Evolutionary conservation across 1,140 invertebrate species (phyloP).

Genomic region (Babylonia areolata): DNA sequence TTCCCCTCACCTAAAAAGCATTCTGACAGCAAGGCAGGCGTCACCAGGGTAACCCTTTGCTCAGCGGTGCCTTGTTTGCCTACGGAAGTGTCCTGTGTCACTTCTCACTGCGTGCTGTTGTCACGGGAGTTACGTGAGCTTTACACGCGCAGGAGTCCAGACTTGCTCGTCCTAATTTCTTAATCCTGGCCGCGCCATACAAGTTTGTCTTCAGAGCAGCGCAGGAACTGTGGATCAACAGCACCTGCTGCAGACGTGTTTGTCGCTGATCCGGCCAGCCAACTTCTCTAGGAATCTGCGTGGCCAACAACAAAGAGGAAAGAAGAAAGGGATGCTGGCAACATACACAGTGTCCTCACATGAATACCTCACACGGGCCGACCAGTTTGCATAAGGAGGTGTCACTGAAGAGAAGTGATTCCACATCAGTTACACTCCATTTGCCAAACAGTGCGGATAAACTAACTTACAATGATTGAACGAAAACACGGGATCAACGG

Average conservation of each 20-base stretch:
- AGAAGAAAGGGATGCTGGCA: too few species aligned
- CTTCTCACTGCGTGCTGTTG: slow-evolving; percentile 29
- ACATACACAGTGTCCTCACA: too few species aligned
- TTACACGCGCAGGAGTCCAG: slow-evolving; percentile 17
- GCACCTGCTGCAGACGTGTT: slow-evolving; percentile 31
- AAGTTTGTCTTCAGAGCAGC: neutral
- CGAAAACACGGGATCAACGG: too few species aligned
- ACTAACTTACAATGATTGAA: too few species aligned
- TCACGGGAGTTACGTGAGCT: slow-evolving; percentile 32
- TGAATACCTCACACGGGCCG: too few species aligned
- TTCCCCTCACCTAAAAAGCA: neutral
- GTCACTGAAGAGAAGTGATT: too few species aligned
- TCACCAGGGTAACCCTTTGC: too few species aligned
- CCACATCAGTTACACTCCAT: too few species aligned
- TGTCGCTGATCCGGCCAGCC: neutral
- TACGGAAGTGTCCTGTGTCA: slow-evolving; percentile 32
- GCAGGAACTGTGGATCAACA: neutral
- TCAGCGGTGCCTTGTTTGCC: slow-evolving; percentile 11
- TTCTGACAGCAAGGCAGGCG: neutral
- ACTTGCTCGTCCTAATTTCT: slow-evolving; percentile 37
- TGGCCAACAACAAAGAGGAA: slow-evolving; percentile 3
- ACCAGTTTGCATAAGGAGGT: too few species aligned
- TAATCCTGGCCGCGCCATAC: slow-evolving; percentile 28
- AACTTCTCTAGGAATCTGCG: neutral
- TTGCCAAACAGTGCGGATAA: too few species aligned